phyloP scores from a whole-genome alignment of 2,888 invertebrate genomes.

The Lithophane ornitopus region DNA sequence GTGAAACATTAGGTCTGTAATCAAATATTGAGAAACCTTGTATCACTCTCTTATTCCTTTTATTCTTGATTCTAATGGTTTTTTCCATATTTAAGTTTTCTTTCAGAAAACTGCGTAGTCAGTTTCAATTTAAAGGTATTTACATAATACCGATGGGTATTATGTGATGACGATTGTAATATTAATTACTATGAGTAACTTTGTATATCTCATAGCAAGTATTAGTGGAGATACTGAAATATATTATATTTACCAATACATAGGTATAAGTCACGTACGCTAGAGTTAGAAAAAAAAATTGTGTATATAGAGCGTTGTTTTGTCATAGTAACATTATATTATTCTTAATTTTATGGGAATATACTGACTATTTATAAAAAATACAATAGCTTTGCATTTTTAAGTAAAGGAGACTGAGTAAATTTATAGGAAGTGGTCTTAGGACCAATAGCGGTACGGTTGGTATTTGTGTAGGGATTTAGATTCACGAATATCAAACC shows the following conservation, averaged over 20 bases:
- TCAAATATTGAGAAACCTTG: background rate
- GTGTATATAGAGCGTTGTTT: constrained; percentile 36
- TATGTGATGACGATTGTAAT: constrained; percentile 26
- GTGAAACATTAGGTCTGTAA: background rate
- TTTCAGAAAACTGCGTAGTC: constrained; percentile 19
- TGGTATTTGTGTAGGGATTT: background rate
- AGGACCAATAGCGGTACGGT: background rate
- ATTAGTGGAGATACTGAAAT: constrained; percentile 52
- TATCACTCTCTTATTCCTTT: background rate
- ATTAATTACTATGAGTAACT: constrained; percentile 21
- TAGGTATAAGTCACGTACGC: constrained; percentile 50
- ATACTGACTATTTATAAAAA: background rate
- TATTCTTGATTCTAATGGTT: background rate
- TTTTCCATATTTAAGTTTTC: background rate
- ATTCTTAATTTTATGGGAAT: background rate
- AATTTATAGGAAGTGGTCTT: background rate
- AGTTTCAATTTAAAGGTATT: constrained; percentile 22
- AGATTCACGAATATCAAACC: background rate
- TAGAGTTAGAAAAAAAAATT: constrained; percentile 37
- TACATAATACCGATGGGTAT: background rate
- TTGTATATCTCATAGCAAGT: constrained; percentile 46
- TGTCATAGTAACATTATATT: constrained; percentile 36
- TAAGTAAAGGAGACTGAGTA: background rate
- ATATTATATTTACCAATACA: constrained; percentile 59
- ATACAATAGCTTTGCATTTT: background rate